phyloP scores from a whole-genome alignment of 2,888 invertebrate genomes.

The Lasius fuliginosus region DNA sequence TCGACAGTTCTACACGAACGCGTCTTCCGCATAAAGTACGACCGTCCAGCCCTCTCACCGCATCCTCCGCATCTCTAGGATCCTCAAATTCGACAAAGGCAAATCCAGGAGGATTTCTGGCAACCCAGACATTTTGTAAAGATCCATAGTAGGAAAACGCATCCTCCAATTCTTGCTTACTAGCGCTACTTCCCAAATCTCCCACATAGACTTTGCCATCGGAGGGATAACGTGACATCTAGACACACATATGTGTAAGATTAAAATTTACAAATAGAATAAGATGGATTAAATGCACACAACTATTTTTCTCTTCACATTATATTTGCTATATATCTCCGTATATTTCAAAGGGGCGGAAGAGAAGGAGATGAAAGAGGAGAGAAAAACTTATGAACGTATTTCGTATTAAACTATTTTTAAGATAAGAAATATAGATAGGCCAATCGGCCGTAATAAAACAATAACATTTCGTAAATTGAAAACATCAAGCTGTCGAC shows the following conservation, averaged over 20 bases:
- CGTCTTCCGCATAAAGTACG: conserved; percentile 95
- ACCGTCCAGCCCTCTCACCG: conserved; percentile 92
- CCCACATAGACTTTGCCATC: conserved; percentile 99
- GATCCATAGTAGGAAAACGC: conserved; percentile 97
- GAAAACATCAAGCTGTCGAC: background rate
- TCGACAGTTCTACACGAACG: conserved; percentile 97
- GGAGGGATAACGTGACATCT: conserved; percentile 92
- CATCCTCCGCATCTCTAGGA: conserved; percentile 96
- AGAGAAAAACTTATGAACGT: background rate
- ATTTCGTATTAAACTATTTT: background rate
- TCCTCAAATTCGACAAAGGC: conserved; percentile 98
- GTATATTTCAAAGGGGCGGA: no score
- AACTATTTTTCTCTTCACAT: background rate
- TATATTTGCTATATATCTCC: no score
- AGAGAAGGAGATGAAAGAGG: no score
- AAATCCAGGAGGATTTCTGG: conserved; percentile 97
- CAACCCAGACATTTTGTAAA: conserved; percentile 98
- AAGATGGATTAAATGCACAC: background rate
- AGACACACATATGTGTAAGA: background rate
- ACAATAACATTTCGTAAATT: background rate
- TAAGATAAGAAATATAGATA: background rate
- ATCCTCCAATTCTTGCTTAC: conserved; percentile 97
- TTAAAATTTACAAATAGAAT: background rate
- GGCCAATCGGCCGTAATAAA: conserved; percentile 14
- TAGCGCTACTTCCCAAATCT: conserved; percentile 96